Evolutionary conservation across 2,113 vertebrate genomes (phyloP), one percentile per base, ranked within the genome.

Genomic region (Pedionomus torquatus): DNA sequence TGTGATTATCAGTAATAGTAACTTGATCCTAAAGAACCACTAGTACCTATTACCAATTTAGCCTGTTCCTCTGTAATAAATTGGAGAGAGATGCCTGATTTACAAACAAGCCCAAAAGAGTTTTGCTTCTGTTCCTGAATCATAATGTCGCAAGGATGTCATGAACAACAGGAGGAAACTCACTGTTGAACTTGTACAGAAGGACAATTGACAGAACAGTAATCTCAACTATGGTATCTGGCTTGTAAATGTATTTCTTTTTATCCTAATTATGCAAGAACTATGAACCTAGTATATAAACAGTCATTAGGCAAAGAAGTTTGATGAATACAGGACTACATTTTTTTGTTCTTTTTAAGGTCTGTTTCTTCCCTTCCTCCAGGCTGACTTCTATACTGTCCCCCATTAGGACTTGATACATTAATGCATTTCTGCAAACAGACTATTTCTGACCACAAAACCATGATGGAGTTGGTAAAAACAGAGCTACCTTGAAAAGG

Each of bases 81-180:
- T 41, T 77, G 48, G 31, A 83, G 64, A 54, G 55, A 64, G 31
- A 44, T 48, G 65, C 35, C 24, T 66, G 54, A 44, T 69, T 70
- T 77, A 72, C 43, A 93, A 88, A 74, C 41, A 80, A 80, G n/a
- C 39, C 70, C 25, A 33, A 58, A 78, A 70, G 17, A 80, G 72
- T 83, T 93, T 46, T 93, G 52, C 41, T 68, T 83, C 82, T 81
- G 3, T 89, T 74, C 46, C 48, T 30, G 46, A 83, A 90, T 57
- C 33, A 31, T 64, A 77, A 37, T 43, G 61, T 74, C 75, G 70
- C 68, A 83, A 92, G 89, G 89, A 93, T 90, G 39, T 68, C 31
- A 8, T 15, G 55, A 81, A 95, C 90, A 95, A 91, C 87, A 94
- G 70, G 41, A 87, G 69, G 83, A 95, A 96, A 49, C 35, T 74